Base-by-base conservation (phyloP, 2,113 vertebrate species). In the Tachuris rubrigastra region DNA sequence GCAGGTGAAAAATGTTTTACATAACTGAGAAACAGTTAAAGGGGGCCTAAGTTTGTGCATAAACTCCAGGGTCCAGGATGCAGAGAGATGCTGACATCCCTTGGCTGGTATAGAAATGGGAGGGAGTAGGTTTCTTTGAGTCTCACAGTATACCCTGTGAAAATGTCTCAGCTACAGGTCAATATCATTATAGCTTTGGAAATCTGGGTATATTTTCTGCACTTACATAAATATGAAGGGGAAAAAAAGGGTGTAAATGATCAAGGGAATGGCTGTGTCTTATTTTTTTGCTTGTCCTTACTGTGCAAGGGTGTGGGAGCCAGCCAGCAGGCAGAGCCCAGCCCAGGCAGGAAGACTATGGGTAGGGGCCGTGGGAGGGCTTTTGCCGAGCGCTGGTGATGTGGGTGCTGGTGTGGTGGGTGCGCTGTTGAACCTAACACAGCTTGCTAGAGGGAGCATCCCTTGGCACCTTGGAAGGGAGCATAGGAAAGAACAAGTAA, bases 351-450 rank as follows among this genome's bases (percentile, higher is more conserved):
- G 16, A 25, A 7, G 23, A 30, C 1, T 10, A 37, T 35, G 18
- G 53, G 55, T 52, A 18, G 24, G 18, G 31, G 58, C 33, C 13
- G n/a, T 18, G 79, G 60, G 19, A 75, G 31, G 12, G 3, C 8
- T 47, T 59, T 37, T 12, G 16, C 27, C 8, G 13, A 8, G 15
- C 19, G 27, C 2, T 39, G 58, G 27, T 66, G 52, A 7, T 74
- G 52, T 49, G 78, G n/a, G 58, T 66, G 31, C 73, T 60, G 53
- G 24, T 47, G 89, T 74, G 31, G 28, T 59, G 90, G 67, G 72
- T 3, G 31, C 10, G 27, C 77, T 92, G 67, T 69, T 89, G 95
- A 90, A 87, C 65, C 90, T 44, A 85, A 17, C 72, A 79, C 77
- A 87, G 87, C 22, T 55, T 49, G 65, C 59, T 42, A 0, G 14